Evolutionary conservation across 2,797 vertebrate genomes (phyloP).

Genomic region (Crenichthys baileyi): DNA sequence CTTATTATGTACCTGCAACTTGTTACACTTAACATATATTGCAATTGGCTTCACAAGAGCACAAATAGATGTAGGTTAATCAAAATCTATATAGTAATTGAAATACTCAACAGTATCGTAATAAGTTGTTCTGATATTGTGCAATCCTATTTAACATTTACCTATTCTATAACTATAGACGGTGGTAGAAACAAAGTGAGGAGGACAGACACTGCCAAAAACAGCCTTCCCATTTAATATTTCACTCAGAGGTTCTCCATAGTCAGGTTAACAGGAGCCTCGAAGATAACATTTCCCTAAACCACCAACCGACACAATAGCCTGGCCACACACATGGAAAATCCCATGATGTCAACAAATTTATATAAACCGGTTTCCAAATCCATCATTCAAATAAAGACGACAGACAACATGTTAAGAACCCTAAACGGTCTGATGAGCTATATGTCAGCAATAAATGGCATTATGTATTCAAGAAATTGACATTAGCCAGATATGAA

Average conservation of each 20-base stretch:
- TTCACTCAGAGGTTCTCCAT: not conserved
- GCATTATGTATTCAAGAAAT: conserved; percentile 26
- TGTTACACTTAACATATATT: not conserved
- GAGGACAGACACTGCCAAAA: not conserved
- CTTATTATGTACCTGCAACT: not conserved
- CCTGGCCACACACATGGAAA: not conserved
- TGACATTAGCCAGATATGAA: conserved; percentile 5
- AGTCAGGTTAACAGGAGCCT: not conserved
- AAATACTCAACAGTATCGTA: not conserved
- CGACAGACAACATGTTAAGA: too few relatives aligned
- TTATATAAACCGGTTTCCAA: not conserved
- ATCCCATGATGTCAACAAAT: conserved; percentile 5
- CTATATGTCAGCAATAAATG: conserved; percentile 37
- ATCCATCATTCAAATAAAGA: not conserved
- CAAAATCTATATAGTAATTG: not conserved
- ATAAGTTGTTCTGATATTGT: not conserved
- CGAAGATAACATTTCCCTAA: conserved; percentile 1
- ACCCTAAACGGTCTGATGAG: too few relatives aligned
- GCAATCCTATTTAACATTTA: not conserved
- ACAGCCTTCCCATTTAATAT: not conserved
- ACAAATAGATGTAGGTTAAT: not conserved
- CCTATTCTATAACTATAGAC: not conserved
- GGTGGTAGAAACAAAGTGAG: too few relatives aligned
- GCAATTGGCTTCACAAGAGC: not conserved
- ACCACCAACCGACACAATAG: conserved; percentile 4